Base-by-base conservation (phyloP, 2,113 vertebrate species). In the Anser brachyrhynchus region DNA sequence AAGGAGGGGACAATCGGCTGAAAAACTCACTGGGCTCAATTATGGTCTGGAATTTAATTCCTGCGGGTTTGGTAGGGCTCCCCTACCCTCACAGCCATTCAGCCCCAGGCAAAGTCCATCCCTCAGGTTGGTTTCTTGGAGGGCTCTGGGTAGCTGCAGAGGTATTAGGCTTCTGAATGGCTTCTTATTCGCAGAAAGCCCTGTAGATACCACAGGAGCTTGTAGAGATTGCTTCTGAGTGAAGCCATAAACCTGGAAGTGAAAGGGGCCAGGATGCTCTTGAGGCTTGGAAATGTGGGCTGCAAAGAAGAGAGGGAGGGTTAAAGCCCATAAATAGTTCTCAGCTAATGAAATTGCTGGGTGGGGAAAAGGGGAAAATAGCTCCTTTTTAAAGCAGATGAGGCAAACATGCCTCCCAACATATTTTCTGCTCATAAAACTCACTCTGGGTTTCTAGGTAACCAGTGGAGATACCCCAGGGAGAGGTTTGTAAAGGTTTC, bases 351-450 rank as follows among this genome's bases (percentile, higher is more conserved):
- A 96, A 95, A 95, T 64, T 79, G 49, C 81, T 79, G 81, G 84
- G 93, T 89, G 83, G 80, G 31, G 67, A 54, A 89, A 85, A 59
- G 37, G 73, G 76, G 65, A 74, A 94, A 94, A 87, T 54, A 76
- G 67, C 46, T 86, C 79, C 92, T 90, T 93, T 92, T 83, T 21
- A 90, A 96, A 94, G 93, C 76, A 76, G 75, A 96, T 81, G 89
- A 87, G 66, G 72, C 66, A 87, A 95, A 90, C 85, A 67, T 91
- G 71, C 86, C 76, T 86, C 72, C 72, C 37, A 62, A 93, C 93
- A 88, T 96, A 94, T 80, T 93, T 96, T 80, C 64, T 70, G 28
- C 88, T 96, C 77, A n/a, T 97, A 97, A 97, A 98, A 97, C 92
- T 92, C 84, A 82, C 52, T 39, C 66, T 67, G 59, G 46, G 78